Evolutionary conservation across 2,888 invertebrate species (phyloP).

Genomic region (Drosophila melanosoma): DNA sequence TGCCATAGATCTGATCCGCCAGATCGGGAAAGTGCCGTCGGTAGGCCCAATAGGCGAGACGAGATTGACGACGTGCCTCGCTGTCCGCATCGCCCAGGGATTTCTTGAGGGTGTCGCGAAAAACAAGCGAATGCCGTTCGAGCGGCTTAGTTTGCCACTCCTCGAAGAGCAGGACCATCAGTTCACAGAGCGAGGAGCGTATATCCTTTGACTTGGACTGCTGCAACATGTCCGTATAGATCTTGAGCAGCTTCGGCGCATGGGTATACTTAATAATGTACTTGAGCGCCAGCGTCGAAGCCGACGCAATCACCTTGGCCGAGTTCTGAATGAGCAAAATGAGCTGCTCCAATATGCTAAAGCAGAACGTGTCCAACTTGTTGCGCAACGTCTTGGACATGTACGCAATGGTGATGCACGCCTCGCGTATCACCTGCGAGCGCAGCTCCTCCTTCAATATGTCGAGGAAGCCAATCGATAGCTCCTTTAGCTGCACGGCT

Average conservation of each 20-base stretch:
- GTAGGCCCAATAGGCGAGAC: conserved; percentile 95
- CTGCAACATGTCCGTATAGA: conserved; percentile 90
- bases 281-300: conserved; percentile 93
- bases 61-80: conserved; percentile 90
- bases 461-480: conserved; percentile 92
- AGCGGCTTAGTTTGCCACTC: conserved; percentile 94
- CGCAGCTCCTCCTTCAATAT: conserved; percentile 95
- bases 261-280: conserved; percentile 95
- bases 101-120: conserved; percentile 93
- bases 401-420: conserved; percentile 97
- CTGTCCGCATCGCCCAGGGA: conserved; percentile 97
- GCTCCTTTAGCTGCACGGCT: conserved; percentile 89
- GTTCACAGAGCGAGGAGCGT: conserved; percentile 91
- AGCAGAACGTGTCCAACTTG: conserved; percentile 94
- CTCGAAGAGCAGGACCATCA: conserved; percentile 92
- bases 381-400: conserved; percentile 93
- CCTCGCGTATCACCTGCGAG: conserved; percentile 94
- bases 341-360: conserved; percentile 92
- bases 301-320: conserved; percentile 97
- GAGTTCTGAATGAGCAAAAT: conserved; percentile 97
- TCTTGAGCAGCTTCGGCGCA: conserved; percentile 91
- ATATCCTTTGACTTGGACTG: conserved; percentile 97
- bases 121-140: conserved; percentile 91
- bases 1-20: conserved; percentile 93
- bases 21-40: conserved; percentile 95